Evolutionary conservation across 2,113 vertebrate genomes (phyloP).

Genomic region (Petrocephalus zakoni): DNA sequence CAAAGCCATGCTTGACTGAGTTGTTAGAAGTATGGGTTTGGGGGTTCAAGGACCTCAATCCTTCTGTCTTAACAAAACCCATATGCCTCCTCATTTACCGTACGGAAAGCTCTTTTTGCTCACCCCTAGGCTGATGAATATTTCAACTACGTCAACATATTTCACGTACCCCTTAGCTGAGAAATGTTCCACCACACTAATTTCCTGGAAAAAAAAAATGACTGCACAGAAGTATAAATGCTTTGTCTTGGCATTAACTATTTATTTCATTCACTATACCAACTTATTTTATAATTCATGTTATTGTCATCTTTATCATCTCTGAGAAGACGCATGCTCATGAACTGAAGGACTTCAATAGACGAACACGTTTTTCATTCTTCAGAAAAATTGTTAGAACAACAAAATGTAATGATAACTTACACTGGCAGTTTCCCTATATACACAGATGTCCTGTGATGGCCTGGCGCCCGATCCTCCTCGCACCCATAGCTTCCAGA

Average conservation of each 20-base stretch:
- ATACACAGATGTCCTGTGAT: too few species aligned
- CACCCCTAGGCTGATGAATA: constrained; percentile 19
- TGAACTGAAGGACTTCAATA: not conserved
- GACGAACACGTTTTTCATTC: not conserved
- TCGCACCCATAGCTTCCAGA: too few species aligned
- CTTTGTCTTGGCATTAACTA: constrained; percentile 9
- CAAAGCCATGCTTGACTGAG: not conserved
- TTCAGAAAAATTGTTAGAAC: not conserved
- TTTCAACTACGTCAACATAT: constrained; percentile 5
- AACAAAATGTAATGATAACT: not conserved
- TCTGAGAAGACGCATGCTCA: not conserved
- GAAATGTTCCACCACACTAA: not conserved
- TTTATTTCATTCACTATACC: not conserved
- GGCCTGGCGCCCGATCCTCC: too few species aligned
- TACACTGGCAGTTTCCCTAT: not conserved
- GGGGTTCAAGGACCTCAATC: constrained; percentile 2
- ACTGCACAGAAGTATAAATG: not conserved
- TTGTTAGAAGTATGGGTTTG: not conserved
- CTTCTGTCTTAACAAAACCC: not conserved
- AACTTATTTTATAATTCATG: not conserved
- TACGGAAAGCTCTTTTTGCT: not conserved
- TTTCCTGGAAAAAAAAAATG: not conserved
- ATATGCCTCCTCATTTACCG: constrained; percentile 1
- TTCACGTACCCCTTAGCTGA: constrained; percentile 8
- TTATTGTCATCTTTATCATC: not conserved